Percentiles rank a stretch among this genome's conserved stretches.
These are phyloP conservation scores for Drosophila pegasa DNA, from an alignment of 2,888 invertebrate species.

Conservation along the genomic window DNA sequence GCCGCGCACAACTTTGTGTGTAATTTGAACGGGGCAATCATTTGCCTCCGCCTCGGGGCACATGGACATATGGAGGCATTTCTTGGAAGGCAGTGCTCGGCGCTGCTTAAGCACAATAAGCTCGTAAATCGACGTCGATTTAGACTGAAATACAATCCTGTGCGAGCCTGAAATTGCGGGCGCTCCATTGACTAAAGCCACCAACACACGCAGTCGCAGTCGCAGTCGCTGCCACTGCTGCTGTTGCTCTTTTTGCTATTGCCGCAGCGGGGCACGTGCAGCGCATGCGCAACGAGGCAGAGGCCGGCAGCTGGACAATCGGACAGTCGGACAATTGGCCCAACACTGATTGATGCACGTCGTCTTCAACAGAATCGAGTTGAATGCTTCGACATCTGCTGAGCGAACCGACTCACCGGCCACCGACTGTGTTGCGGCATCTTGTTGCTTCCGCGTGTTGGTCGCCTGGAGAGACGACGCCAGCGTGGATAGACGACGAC, in stretches of 20 bases:
- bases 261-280: slow-evolving; percentile 66
- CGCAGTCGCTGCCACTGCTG: background rate
- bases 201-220: slow-evolving; percentile 57
- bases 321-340: slow-evolving; percentile 21
- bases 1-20: slow-evolving; percentile 67
- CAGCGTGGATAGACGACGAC: slow-evolving; percentile 26
- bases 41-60: slow-evolving; percentile 29
- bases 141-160: slow-evolving; percentile 72
- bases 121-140: slow-evolving; percentile 78
- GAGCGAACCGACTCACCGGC: slow-evolving; percentile 35
- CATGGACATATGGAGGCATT: slow-evolving; percentile 34
- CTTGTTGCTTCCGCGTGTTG: slow-evolving; percentile 76
- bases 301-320: slow-evolving; percentile 17
- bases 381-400: slow-evolving; percentile 64
- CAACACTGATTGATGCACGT: slow-evolving; percentile 76
- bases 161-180: slow-evolving; percentile 52
- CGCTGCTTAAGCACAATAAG: slow-evolving; percentile 54
- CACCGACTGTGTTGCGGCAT: slow-evolving; percentile 53
- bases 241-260: slow-evolving; percentile 9
- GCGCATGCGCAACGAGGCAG: slow-evolving; percentile 61
- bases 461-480: slow-evolving; percentile 57
- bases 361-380: slow-evolving; percentile 66
- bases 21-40: slow-evolving; percentile 73
- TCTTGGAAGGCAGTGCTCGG: slow-evolving; percentile 57
- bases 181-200: slow-evolving; percentile 73